Conservation (phyloP, 1,140 invertebrate species). For the Galleria mellonella region DNA sequence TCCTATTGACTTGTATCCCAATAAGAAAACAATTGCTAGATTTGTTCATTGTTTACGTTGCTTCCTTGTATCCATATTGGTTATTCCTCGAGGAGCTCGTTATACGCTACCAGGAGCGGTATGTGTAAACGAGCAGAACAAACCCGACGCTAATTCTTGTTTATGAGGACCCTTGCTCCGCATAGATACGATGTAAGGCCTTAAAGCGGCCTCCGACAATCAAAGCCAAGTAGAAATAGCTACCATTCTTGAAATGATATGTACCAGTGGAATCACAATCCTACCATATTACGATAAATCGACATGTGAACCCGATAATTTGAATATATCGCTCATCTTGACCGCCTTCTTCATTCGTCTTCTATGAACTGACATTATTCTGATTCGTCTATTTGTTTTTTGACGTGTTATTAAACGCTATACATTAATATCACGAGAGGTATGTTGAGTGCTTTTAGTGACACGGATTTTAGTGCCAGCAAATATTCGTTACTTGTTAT, state of each 20-base stretch:
- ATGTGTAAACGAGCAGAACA: constrained; percentile 65
- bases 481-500: constrained; percentile 38
- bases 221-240: constrained; percentile 26
- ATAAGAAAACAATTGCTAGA: constrained; percentile 32
- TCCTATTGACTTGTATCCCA: background rate
- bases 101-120: constrained; percentile 56
- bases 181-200: constrained; percentile 43
- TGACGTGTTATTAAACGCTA: constrained; percentile 31
- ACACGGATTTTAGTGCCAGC: constrained; percentile 44
- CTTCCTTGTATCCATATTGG: constrained; percentile 58
- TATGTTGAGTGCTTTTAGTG: constrained; percentile 41
- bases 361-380: constrained; percentile 2
- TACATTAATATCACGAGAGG: constrained; percentile 39
- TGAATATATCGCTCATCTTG: constrained; percentile 21
- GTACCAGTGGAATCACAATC: constrained; percentile 21
- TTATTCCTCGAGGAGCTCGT: constrained; percentile 44
- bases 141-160: constrained; percentile 67
- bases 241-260: constrained; percentile 26
- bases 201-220: constrained; percentile 45
- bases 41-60: constrained; percentile 44
- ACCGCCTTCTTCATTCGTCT: constrained; percentile 26
- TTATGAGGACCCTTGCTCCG: constrained; percentile 49
- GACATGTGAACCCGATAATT: constrained; percentile 14
- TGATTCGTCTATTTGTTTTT: constrained; percentile 19
- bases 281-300: constrained; percentile 23